Percentiles rank a stretch among this genome's conserved stretches.
Evolutionary conservation across 2,888 invertebrate genomes (phyloP).

Genomic region (Orthonevra nobilis): DNA sequence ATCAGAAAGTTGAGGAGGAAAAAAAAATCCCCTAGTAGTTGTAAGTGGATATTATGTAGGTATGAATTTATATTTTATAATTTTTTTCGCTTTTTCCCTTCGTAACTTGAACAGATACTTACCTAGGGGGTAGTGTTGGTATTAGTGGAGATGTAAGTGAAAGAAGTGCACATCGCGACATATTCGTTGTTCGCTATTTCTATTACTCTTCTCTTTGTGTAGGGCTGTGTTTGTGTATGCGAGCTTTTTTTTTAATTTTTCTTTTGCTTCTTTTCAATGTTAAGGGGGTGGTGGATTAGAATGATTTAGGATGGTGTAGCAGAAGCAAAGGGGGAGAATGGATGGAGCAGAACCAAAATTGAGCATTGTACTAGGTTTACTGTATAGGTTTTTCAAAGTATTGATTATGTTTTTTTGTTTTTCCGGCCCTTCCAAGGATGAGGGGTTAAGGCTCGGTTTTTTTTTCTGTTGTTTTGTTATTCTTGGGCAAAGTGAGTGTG

Average conservation of each 20-base stretch:
- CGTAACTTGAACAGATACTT: constrained; percentile 60
- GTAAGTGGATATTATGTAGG: constrained; percentile 75
- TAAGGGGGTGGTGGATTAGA: constrained; percentile 66
- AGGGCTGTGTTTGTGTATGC: no score
- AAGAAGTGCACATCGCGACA: constrained; percentile 63
- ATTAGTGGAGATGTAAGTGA: constrained; percentile 63
- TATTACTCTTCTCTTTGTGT: constrained; percentile 45
- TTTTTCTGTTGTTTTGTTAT: no score
- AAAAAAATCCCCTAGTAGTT: constrained; percentile 74
- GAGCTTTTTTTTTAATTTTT: constrained; percentile 34
- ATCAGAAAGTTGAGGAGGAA: constrained; percentile 56
- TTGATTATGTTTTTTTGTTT: constrained; percentile 43
- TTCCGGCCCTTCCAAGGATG: not conserved
- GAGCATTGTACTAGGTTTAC: constrained; percentile 50
- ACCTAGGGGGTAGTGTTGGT: constrained; percentile 63
- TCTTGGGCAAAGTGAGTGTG: no score
- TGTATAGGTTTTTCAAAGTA: constrained; percentile 32
- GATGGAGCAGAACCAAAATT: constrained; percentile 55
- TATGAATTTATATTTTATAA: constrained; percentile 69
- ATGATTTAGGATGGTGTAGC: constrained; percentile 66
- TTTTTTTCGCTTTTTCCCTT: constrained; percentile 51
- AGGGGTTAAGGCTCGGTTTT: constrained; percentile 43
- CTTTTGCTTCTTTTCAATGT: constrained; percentile 40
- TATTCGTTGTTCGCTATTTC: constrained; percentile 47
- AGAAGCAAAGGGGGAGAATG: constrained; percentile 23